These are phyloP conservation scores for Xiphophorus couchianus DNA, from an alignment of 2,113 vertebrate species.

Conservation along the genomic window DNA sequence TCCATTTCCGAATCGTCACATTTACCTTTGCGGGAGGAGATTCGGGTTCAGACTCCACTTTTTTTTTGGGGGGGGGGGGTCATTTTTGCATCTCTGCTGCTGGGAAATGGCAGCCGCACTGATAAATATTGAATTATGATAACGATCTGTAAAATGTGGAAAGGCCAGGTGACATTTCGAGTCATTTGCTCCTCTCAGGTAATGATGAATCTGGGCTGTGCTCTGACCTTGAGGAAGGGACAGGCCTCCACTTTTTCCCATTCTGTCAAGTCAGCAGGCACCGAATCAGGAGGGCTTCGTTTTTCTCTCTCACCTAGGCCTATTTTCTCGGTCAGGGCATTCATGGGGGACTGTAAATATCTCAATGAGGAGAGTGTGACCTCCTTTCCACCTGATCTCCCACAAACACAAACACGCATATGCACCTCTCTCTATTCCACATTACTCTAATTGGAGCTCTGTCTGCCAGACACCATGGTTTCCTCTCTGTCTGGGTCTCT, in stretches of 20 bases:
- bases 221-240: constrained; percentile 59
- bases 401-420: constrained; percentile 20
- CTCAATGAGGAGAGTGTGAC: constrained; percentile 60
- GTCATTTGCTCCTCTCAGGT: constrained; percentile 54
- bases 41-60: constrained; percentile 24
- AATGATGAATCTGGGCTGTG: constrained; percentile 50
- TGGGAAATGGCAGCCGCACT: constrained; percentile 39
- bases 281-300: constrained; percentile 32
- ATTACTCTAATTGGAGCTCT: constrained; percentile 70
- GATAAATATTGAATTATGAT: constrained; percentile 75
- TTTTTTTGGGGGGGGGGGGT: constrained; percentile 61
- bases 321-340: constrained; percentile 33
- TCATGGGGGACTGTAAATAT: constrained; percentile 69
- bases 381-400: constrained; percentile 64
- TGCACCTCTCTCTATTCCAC: constrained; percentile 44
- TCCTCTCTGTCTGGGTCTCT: constrained; percentile 24
- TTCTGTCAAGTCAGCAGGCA: constrained; percentile 63
- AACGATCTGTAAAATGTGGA: constrained; percentile 59
- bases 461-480: constrained; percentile 30
- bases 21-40: constrained; percentile 35
- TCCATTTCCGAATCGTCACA: constrained; percentile 37
- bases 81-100: constrained; percentile 63
- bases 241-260: constrained; percentile 32
- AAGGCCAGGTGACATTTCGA: constrained; percentile 59
- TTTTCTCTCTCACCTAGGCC: not conserved